Conservation (phyloP, 1,140 invertebrate genomes). For the Drosophila equinoxialis region DNA sequence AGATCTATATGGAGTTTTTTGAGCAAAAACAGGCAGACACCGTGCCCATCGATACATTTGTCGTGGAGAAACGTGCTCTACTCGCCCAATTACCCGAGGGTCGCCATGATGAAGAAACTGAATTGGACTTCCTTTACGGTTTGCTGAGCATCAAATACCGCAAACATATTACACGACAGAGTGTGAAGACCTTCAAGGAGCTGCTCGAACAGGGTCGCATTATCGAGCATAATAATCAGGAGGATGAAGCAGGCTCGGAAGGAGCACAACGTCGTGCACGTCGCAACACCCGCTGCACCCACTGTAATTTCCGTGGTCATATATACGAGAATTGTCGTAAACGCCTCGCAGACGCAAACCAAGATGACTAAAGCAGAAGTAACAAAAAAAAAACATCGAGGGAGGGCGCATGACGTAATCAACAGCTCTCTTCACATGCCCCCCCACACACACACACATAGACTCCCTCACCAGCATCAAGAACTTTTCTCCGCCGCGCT, state of each 20-base stretch:
- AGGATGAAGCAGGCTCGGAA: slow-evolving; percentile 33
- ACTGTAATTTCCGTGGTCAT: slow-evolving; percentile 68
- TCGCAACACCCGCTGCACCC: slow-evolving; percentile 58
- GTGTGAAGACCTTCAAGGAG: slow-evolving; percentile 62
- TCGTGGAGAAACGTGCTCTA: slow-evolving; percentile 73
- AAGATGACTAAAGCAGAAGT: slow-evolving; percentile 32
- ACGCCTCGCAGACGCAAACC: slow-evolving; percentile 26
- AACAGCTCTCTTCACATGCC: background rate
- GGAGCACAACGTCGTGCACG: slow-evolving; percentile 45
- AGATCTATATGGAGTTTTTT: slow-evolving; percentile 78
- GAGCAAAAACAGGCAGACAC: slow-evolving; percentile 64
- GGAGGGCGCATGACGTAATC: slow-evolving; percentile 32
- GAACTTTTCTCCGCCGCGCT: slow-evolving; percentile 49
- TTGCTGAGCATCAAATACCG: slow-evolving; percentile 76
- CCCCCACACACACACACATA: slow-evolving; percentile 3
- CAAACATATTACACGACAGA: slow-evolving; percentile 66
- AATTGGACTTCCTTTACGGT: slow-evolving; percentile 77
- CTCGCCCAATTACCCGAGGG: slow-evolving; percentile 74
- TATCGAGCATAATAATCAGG: slow-evolving; percentile 72
- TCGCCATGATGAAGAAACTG: slow-evolving; percentile 75
- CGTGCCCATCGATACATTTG: slow-evolving; percentile 71
- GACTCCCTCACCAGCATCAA: background rate
- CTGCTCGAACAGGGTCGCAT: slow-evolving; percentile 74
- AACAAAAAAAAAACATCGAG: background rate
- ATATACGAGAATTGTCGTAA: slow-evolving; percentile 65